Conservation (phyloP, 2,888 invertebrate genomes). For the Tyria jacobaeae region DNA sequence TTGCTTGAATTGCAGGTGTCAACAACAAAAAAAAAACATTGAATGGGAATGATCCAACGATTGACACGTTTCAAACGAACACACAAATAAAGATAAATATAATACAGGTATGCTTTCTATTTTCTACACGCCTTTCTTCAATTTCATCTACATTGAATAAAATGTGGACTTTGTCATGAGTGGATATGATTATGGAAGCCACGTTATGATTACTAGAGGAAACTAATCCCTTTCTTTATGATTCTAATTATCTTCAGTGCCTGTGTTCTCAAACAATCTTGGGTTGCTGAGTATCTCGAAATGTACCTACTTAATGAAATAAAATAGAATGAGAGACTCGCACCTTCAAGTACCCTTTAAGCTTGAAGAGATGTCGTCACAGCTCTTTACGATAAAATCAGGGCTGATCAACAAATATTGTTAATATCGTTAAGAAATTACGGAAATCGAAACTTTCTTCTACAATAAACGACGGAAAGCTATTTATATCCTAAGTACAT, state of each 20-base stretch:
- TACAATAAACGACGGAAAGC: background rate
- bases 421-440: background rate
- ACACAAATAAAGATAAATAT: background rate
- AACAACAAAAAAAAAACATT: background rate
- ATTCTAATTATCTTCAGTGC: background rate
- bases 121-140: no score
- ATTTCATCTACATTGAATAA: background rate
- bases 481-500: slow-evolving; percentile 5
- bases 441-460: background rate
- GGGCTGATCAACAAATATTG: background rate
- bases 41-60: background rate
- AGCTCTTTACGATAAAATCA: background rate
- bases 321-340: no score
- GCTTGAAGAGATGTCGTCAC: background rate
- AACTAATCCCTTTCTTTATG: background rate
- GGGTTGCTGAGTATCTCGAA: background rate
- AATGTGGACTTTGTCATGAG: background rate
- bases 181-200: background rate
- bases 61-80: background rate
- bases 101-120: background rate
- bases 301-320: no score
- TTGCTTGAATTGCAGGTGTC: background rate
- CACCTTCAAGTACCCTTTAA: background rate
- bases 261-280: background rate
- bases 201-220: background rate